Conservation (phyloP, 2,888 invertebrate species). For the Podotricha telesiphe region DNA sequence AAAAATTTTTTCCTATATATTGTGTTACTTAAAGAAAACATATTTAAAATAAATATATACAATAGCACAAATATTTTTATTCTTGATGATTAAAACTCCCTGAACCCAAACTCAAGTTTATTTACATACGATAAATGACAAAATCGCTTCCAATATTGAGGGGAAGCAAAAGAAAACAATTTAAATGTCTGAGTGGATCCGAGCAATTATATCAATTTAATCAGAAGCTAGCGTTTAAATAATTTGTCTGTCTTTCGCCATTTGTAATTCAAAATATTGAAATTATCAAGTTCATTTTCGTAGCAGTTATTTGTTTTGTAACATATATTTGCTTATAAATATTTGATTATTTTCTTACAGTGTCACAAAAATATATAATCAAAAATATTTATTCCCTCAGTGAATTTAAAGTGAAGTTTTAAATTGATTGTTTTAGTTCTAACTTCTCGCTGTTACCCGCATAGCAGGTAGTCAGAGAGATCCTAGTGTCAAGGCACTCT, state of each 20-base stretch:
- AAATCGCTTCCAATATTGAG: conserved; percentile 33
- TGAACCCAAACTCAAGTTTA: conserved; percentile 27
- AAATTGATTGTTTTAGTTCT: no score
- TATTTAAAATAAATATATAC: not conserved
- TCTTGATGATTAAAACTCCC: conserved; percentile 6
- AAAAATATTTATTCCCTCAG: not conserved
- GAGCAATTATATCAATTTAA: conserved; percentile 53
- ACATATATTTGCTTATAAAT: not conserved
- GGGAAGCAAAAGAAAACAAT: conserved; percentile 39
- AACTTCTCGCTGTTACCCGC: no score
- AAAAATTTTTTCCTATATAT: no score
- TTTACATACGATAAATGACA: conserved; percentile 37
- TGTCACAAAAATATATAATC: not conserved
- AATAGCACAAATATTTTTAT: not conserved
- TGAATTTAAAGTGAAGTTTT: no score
- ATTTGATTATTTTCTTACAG: not conserved
- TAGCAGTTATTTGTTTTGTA: conserved; percentile 1
- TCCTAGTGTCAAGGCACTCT: no score
- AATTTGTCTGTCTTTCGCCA: conserved; percentile 59
- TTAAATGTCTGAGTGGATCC: conserved; percentile 43
- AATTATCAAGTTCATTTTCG: conserved; percentile 16
- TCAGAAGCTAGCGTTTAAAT: conserved; percentile 67
- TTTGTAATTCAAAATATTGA: conserved; percentile 67
- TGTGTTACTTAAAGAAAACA: no score
- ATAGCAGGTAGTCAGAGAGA: no score